These are phyloP conservation scores for Caenorhabditis japonica DNA, from an alignment of 2,888 invertebrate genomes.

Conservation along the genomic window DNA sequence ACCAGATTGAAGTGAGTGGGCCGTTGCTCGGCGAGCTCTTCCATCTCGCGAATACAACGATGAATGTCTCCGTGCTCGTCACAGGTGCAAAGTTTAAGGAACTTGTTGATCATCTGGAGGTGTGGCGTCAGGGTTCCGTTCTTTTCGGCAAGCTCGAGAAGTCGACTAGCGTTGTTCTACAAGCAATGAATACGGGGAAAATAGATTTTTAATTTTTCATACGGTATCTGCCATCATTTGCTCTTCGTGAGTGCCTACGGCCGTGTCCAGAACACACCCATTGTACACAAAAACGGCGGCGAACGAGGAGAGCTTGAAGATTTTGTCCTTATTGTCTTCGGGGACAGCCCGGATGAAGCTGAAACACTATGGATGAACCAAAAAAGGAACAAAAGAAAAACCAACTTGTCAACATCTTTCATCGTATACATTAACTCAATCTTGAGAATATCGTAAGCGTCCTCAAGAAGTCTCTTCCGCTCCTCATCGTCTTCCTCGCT, in stretches of 20 bases:
- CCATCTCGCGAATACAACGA: constrained; percentile 38
- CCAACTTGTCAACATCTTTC: constrained; percentile 28
- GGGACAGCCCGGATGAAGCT: constrained; percentile 22
- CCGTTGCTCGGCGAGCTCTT: constrained; percentile 10
- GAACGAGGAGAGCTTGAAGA: constrained; percentile 36
- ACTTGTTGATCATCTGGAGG: constrained; percentile 18
- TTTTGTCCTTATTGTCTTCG: constrained; percentile 17
- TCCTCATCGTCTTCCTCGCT: constrained; percentile 18
- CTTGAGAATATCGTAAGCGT: constrained; percentile 42
- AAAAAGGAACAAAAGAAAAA: no score
- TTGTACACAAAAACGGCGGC: constrained; percentile 38
- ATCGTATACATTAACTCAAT: constrained; percentile 40
- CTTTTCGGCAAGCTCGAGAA: constrained; percentile 22
- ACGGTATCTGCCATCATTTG: constrained; percentile 54
- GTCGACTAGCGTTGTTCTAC: constrained; percentile 25
- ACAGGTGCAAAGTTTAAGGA: constrained; percentile 43
- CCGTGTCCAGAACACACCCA: constrained; percentile 46
- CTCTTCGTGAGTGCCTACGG: constrained; percentile 25
- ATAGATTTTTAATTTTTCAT: background rate
- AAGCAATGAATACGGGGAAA: background rate
- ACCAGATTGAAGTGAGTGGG: constrained; percentile 45
- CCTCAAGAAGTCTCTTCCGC: constrained; percentile 16
- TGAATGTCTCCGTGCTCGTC: constrained; percentile 38
- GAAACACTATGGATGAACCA: background rate
- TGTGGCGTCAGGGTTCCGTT: constrained; percentile 32